Evolutionary conservation across 2,888 invertebrate species (phyloP).

Genomic region (Brenthis ino): DNA sequence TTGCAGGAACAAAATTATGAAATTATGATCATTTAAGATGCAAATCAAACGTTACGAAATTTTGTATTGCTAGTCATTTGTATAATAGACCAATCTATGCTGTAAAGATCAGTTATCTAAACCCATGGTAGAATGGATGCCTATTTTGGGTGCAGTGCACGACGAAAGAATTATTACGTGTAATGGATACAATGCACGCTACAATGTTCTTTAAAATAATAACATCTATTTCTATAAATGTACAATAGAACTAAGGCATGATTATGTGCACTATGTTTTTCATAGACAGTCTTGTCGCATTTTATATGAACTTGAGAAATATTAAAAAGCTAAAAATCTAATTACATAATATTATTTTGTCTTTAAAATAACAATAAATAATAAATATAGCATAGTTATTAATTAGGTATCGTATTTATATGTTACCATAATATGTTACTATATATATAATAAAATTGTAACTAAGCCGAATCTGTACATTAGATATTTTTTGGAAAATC

Average conservation of each 20-base stretch:
- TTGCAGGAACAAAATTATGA: conserved; percentile 50
- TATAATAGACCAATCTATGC: conserved; percentile 38
- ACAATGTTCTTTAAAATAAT: conserved; percentile 25
- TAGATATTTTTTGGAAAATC: no score
- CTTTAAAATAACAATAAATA: no score
- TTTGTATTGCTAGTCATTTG: conserved; percentile 34
- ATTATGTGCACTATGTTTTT: neutral
- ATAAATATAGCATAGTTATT: no score
- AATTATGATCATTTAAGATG: conserved; percentile 58
- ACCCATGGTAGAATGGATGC: conserved; percentile 30
- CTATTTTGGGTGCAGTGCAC: conserved; percentile 28
- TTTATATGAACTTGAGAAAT: neutral
- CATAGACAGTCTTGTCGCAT: neutral
- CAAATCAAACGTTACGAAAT: conserved; percentile 41
- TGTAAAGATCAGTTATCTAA: conserved; percentile 37
- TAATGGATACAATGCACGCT: conserved; percentile 28
- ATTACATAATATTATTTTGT: no score
- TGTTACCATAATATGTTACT: no score
- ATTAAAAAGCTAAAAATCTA: no score
- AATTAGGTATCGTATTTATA: no score
- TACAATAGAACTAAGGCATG: neutral
- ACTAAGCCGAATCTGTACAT: no score
- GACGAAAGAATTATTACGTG: conserved; percentile 24
- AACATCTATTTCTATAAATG: conserved; percentile 17
- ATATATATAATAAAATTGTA: no score